Evolutionary conservation across 2,888 invertebrate species (phyloP).

Genomic region (Chironomus riparius): DNA sequence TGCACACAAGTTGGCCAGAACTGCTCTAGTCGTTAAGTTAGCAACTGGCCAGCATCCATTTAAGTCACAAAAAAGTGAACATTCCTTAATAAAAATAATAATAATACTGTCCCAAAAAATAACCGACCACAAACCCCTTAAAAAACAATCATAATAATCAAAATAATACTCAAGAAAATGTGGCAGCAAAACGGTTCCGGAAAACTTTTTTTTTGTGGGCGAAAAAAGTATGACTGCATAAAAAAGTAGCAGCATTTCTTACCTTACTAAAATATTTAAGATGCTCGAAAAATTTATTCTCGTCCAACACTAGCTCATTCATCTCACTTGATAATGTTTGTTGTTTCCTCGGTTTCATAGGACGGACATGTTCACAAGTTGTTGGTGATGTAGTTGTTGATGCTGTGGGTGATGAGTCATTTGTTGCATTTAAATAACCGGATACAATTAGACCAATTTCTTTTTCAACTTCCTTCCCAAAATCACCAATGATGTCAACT

Average conservation of each 20-base stretch:
- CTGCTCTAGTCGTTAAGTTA: too few relatives aligned
- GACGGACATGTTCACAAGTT: not conserved
- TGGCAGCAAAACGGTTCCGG: too few relatives aligned
- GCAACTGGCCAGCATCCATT: too few relatives aligned
- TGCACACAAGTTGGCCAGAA: too few relatives aligned
- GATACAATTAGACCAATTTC: conserved; percentile 39
- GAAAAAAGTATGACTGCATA: too few relatives aligned
- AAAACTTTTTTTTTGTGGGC: too few relatives aligned
- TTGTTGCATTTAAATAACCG: conserved; percentile 32
- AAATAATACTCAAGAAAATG: too few relatives aligned
- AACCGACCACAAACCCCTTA: too few relatives aligned
- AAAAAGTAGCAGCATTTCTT: not conserved
- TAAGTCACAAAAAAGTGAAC: too few relatives aligned
- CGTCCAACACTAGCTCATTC: conserved; percentile 5
- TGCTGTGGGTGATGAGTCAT: not conserved
- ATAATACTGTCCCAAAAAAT: too few relatives aligned
- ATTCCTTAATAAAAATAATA: too few relatives aligned
- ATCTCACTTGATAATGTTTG: not conserved
- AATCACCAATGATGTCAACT: conserved; percentile 39
- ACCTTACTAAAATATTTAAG: conserved; percentile 24
- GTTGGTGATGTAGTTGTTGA: not conserved
- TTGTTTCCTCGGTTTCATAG: not conserved
- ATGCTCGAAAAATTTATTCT: conserved; percentile 18
- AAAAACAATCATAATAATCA: too few relatives aligned
- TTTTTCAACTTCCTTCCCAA: conserved; percentile 38